Evolutionary conservation across 2,888 invertebrate species (phyloP), one percentile per base, ranked within the genome.

Genomic region (Balanococcus diminutus): DNA sequence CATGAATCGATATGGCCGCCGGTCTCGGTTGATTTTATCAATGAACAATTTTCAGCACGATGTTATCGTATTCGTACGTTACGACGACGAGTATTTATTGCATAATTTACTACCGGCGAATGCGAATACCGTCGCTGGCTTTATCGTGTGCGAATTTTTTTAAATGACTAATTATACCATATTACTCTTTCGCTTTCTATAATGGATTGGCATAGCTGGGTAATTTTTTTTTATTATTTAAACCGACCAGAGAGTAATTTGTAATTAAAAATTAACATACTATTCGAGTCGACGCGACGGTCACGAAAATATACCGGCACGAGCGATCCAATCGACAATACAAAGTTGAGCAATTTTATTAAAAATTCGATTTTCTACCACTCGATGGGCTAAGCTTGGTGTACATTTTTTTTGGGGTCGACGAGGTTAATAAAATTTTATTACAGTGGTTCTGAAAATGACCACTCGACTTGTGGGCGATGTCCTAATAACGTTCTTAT

Each of bases 31-130:
- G 75, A 32, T 32, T 79, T 79, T 79, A 79, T 79, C 75, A 79
- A 79, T 79, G 75, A 79, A 79, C 56, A 56, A 56, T 56, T 56
- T 79, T 67, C 67, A 67, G 67, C 67, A 67, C 67, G 67, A 67
- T 67, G 25, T 67, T 67, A 67, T 67, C 67, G 67, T 28, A 67
- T 67, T 67, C n/a, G n/a, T 67, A 67, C 67, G 67, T 67, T 56
- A 56, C 56, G 56, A 56, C n/a, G 46, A 3, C 1, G 67, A 28
- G 67, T 67, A 67, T 67, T 61, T 67, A 56, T 56, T 56, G 22
- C 56, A 22, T 56, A 22, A 56, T 56, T 56, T 22, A 56, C 56
- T 19, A 56, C 22, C 22, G 22, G 56, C 56, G 25, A 28, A 28
- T 67, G 61, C 61, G 61, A 61, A 25, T 61, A n/a, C n/a, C n/a